phyloP scores from a whole-genome alignment of 2,797 vertebrate genomes.

The Gambusia yucatana region DNA sequence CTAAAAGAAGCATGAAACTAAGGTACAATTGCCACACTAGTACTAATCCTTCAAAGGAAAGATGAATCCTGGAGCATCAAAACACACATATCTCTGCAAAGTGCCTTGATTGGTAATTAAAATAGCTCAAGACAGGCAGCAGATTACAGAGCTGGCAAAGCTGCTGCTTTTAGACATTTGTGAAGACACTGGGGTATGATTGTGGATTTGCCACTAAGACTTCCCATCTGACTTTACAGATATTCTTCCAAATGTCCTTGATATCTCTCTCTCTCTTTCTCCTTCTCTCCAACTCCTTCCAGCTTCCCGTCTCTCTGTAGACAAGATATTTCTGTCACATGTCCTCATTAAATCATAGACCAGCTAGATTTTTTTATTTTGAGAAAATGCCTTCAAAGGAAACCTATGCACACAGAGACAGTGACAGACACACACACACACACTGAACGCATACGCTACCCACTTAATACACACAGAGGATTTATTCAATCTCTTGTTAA shows the following conservation, averaged over 20 bases:
- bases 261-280: slow-evolving; percentile 29
- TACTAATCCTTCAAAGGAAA: slow-evolving; percentile 20
- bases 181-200: slow-evolving; percentile 47
- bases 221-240: slow-evolving; percentile 61
- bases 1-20: slow-evolving; percentile 15
- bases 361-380: slow-evolving; percentile 45
- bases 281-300: slow-evolving; percentile 2
- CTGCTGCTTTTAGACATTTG: slow-evolving; percentile 59
- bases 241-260: slow-evolving; percentile 54
- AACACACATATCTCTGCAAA: slow-evolving; percentile 25
- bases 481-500: slow-evolving; percentile 64
- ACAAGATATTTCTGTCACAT: slow-evolving; percentile 64
- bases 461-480: slow-evolving; percentile 30
- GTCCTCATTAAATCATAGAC: slow-evolving; percentile 69
- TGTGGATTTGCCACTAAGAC: slow-evolving; percentile 59
- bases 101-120: slow-evolving; percentile 54
- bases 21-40: slow-evolving; percentile 6
- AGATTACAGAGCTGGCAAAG: slow-evolving; percentile 60
- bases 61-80: slow-evolving; percentile 24
- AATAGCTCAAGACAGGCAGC: slow-evolving; percentile 45
- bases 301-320: slow-evolving; percentile 34
- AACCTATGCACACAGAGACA: slow-evolving; percentile 6
- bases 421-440: slow-evolving; percentile 2
- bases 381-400: slow-evolving; percentile 55
- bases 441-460: slow-evolving; percentile 12